phyloP scores from a whole-genome alignment of 2,888 invertebrate genomes.

The Pseudanteris insignis region DNA sequence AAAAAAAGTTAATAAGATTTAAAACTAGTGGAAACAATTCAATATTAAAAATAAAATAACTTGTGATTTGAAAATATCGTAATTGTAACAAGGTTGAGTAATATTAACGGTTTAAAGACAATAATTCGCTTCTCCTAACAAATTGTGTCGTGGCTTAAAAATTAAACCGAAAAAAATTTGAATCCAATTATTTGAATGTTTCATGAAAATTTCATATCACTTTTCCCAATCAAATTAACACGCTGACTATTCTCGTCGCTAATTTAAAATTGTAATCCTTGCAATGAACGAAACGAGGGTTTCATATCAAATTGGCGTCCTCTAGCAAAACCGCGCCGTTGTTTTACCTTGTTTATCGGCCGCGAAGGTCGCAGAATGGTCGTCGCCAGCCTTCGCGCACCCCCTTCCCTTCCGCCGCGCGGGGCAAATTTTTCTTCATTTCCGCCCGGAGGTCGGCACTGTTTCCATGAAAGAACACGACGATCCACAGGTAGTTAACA shows the following conservation, averaged over 20 bases:
- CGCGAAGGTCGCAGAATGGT: slow-evolving; percentile 26
- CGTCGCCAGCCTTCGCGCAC: slow-evolving; percentile 22
- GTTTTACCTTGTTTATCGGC: slow-evolving; percentile 32
- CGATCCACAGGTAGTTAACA: slow-evolving; percentile 5
- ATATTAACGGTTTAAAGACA: no score
- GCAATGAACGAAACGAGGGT: slow-evolving; percentile 11
- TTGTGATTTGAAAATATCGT: no score
- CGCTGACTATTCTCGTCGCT: no score
- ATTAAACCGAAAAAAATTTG: no score
- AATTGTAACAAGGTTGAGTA: no score
- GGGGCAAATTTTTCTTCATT: slow-evolving; percentile 18
- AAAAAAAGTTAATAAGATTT: no score
- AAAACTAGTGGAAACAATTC: no score
- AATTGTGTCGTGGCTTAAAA: no score
- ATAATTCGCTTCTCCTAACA: no score
- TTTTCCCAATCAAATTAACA: neutral
- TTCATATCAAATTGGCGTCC: slow-evolving; percentile 17
- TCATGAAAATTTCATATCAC: no score
- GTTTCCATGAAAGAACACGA: slow-evolving; percentile 11
- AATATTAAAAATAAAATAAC: no score
- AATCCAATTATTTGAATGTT: neutral
- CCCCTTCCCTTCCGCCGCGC: slow-evolving; percentile 1
- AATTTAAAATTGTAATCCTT: neutral
- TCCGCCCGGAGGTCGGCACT: slow-evolving; percentile 26
- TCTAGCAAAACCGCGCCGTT: slow-evolving; percentile 8